Percentiles rank a stretch among this genome's conserved stretches.
Conservation (phyloP, 2,888 invertebrate genomes). For the Lepidochitona cinerea region DNA sequence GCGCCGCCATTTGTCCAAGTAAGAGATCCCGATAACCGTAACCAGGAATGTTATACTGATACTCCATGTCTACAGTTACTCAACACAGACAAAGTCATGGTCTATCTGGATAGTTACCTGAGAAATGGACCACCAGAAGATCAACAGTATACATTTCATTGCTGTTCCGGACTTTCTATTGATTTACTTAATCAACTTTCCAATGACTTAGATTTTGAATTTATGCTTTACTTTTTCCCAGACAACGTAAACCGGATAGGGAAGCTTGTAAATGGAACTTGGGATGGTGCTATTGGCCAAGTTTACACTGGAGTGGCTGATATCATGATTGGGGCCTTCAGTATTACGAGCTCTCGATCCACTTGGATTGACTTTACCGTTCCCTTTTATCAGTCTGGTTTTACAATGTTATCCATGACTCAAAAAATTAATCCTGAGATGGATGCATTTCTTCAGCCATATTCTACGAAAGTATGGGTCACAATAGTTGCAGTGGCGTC, state of each 20-base stretch:
- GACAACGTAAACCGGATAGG: conserved; percentile 78
- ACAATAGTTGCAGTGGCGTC: conserved; percentile 90
- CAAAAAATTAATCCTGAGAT: conserved; percentile 70
- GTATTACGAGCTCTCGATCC: conserved; percentile 79
- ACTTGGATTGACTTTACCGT: conserved; percentile 88
- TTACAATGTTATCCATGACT: conserved; percentile 84
- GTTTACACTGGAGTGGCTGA: conserved; percentile 88
- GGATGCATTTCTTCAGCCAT: conserved; percentile 90
- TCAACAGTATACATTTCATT: conserved; percentile 68
- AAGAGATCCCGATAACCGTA: conserved; percentile 77
- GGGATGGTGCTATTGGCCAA: conserved; percentile 92
- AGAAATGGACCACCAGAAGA: conserved; percentile 31
- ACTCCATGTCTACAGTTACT: conserved; percentile 76
- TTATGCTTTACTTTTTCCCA: conserved; percentile 80
- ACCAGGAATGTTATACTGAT: conserved; percentile 46
- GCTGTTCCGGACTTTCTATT: conserved; percentile 90
- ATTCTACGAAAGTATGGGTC: conserved; percentile 90
- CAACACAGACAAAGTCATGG: conserved; percentile 68
- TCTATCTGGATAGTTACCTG: conserved; percentile 60
- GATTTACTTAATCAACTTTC: conserved; percentile 88
- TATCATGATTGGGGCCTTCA: conserved; percentile 90
- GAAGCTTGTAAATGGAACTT: conserved; percentile 74
- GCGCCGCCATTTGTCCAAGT: conserved; percentile 94
- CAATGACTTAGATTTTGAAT: conserved; percentile 87
- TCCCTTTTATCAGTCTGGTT: conserved; percentile 91